Conservation (phyloP, 2,797 vertebrate species). For the Acanthurus lineatus region DNA sequence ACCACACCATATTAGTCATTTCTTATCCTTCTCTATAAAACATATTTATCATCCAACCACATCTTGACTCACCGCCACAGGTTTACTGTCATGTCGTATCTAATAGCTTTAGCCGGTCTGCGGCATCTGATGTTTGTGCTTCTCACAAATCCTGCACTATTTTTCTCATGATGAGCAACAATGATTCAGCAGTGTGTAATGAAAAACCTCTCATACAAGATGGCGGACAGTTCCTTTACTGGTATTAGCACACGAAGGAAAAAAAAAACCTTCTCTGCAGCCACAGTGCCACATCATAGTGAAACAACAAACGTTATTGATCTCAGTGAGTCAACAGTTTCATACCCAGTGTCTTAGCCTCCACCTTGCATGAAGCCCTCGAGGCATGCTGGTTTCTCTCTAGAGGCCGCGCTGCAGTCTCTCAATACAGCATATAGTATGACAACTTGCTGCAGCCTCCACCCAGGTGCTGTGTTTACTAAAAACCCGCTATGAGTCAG, state of each 20-base stretch:
- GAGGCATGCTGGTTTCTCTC: conserved; percentile 28
- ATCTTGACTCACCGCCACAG: conserved; percentile 69
- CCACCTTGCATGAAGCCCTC: conserved; percentile 46
- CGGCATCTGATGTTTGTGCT: conserved; percentile 47
- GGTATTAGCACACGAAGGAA: conserved; percentile 35
- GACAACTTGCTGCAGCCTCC: conserved; percentile 46
- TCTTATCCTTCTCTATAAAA: conserved; percentile 51
- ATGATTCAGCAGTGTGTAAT: conserved; percentile 61
- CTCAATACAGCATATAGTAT: conserved; percentile 3
- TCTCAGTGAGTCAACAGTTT: conserved; percentile 69
- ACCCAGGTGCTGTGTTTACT: conserved; percentile 66
- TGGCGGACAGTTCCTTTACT: conserved; percentile 61
- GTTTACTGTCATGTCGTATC: conserved; percentile 53
- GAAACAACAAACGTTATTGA: conserved; percentile 59
- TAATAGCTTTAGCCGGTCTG: conserved; percentile 54
- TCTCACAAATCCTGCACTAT: conserved; percentile 31
- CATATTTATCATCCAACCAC: conserved; percentile 63
- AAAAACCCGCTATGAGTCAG: conserved; percentile 64
- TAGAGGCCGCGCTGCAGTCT: conserved; percentile 20
- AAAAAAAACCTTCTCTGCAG: conserved; percentile 30
- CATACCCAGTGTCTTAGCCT: conserved; percentile 37
- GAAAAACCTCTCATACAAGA: conserved; percentile 26
- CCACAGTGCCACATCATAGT: conserved; percentile 62
- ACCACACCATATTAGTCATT: conserved; percentile 61
- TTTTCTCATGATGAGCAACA: conserved; percentile 35